A percentile compares a stretch with the other conserved stretches of the same genome.
phyloP scores from a whole-genome alignment of 2,797 vertebrate genomes.

The Diplodus puntazzo region DNA sequence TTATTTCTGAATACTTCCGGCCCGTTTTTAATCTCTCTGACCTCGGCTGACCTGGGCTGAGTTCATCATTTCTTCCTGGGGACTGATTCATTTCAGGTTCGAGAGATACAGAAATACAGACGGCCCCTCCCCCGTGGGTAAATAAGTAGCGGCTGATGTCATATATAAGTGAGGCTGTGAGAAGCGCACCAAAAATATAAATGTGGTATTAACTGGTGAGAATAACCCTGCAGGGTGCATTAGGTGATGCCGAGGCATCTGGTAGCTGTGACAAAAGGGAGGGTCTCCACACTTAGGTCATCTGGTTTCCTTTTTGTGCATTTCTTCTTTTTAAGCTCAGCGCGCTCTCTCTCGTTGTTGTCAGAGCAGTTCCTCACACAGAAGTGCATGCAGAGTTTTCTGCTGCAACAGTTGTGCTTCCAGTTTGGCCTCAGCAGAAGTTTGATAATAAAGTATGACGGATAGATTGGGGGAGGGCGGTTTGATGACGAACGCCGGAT shows the following conservation, averaged over 20 bases:
- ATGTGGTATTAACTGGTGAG: slow-evolving; percentile 52
- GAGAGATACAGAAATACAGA: slow-evolving; percentile 59
- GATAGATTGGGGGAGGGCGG: slow-evolving; percentile 11
- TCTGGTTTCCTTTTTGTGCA: slow-evolving; percentile 23
- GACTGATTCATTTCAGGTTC: slow-evolving; percentile 51
- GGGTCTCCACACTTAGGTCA: slow-evolving; percentile 41
- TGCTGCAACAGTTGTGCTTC: slow-evolving; percentile 54
- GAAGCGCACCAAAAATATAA: slow-evolving; percentile 57
- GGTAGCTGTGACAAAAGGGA: slow-evolving; percentile 32
- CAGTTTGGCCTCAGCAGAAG: slow-evolving; percentile 60
- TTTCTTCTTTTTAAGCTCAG: slow-evolving; percentile 22
- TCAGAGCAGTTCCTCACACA: slow-evolving; percentile 38
- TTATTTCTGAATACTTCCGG: slow-evolving; percentile 29
- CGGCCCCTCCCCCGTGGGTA: slow-evolving; percentile 20
- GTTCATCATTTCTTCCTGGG: slow-evolving; percentile 38
- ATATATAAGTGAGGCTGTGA: slow-evolving; percentile 57
- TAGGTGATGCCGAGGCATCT: slow-evolving; percentile 30
- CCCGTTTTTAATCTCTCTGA: background rate
- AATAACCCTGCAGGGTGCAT: slow-evolving; percentile 31
- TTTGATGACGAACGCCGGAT: slow-evolving; percentile 65
- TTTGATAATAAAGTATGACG: slow-evolving; percentile 63
- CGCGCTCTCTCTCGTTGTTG: slow-evolving; percentile 23
- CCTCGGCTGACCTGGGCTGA: background rate
- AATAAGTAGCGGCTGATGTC: slow-evolving; percentile 65
- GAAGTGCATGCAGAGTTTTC: slow-evolving; percentile 31